Percentiles rank a stretch among this genome's conserved stretches.
phyloP scores from a whole-genome alignment of 2,797 vertebrate species.

The Coregonus suidteri region DNA sequence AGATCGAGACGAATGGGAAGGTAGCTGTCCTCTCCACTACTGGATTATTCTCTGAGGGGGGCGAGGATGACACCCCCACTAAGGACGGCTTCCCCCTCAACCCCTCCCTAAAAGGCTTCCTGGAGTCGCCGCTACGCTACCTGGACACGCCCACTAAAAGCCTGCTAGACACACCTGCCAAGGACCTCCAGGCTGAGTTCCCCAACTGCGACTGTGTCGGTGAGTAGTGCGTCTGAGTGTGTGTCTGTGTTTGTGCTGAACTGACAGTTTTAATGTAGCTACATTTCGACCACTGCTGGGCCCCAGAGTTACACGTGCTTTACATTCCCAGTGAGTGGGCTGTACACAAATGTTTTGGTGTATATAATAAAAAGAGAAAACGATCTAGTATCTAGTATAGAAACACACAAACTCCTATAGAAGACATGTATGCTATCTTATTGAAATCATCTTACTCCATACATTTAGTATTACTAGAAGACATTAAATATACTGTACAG shows the following conservation, averaged over 20 bases:
- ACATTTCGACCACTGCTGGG: neutral
- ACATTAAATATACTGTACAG: neutral
- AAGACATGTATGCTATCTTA: neutral
- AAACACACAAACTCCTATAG: neutral
- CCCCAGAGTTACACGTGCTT: no score
- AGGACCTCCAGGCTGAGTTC: slow-evolving; percentile 88
- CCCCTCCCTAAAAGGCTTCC: slow-evolving; percentile 90
- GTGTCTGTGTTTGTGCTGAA: neutral
- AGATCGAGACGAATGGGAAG: slow-evolving; percentile 90
- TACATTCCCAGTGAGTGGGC: neutral
- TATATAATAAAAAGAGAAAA: neutral
- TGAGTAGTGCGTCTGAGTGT: slow-evolving; percentile 69
- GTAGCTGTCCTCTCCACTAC: slow-evolving; percentile 94
- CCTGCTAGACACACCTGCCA: slow-evolving; percentile 90
- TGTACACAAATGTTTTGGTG: no score
- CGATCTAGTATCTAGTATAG: neutral
- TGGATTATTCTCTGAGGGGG: slow-evolving; percentile 79
- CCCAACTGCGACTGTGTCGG: slow-evolving; percentile 93
- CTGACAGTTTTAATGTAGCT: neutral
- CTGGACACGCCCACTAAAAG: slow-evolving; percentile 93
- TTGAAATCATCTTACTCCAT: no score
- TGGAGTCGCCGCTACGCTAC: slow-evolving; percentile 94
- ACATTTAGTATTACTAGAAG: neutral
- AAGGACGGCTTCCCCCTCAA: slow-evolving; percentile 86
- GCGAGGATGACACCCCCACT: slow-evolving; percentile 84